phyloP scores from a whole-genome alignment of 2,113 vertebrate genomes.

The Chaetodon trifascialis region DNA sequence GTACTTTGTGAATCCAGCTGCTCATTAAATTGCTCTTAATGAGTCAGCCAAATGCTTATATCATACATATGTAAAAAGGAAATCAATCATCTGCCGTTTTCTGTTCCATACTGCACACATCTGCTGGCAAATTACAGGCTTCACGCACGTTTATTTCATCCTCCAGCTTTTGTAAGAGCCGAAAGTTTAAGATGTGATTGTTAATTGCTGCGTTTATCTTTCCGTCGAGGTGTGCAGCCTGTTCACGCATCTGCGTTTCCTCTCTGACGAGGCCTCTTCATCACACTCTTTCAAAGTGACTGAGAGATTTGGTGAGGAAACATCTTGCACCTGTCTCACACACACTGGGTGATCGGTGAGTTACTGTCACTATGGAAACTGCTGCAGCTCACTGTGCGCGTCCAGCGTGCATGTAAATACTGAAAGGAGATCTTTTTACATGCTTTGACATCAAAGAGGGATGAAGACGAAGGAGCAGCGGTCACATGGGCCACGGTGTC shows the following conservation, averaged over 20 bases:
- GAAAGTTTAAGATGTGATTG: slow-evolving; percentile 7
- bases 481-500: slow-evolving; percentile 23
- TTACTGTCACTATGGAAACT: slow-evolving; percentile 28
- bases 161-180: not conserved
- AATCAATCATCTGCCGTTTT: slow-evolving; percentile 15
- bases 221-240: not conserved
- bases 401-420: not conserved
- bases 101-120: not conserved
- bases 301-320: slow-evolving; percentile 1
- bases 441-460: slow-evolving; percentile 19
- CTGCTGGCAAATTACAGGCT: slow-evolving; percentile 11
- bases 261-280: not conserved
- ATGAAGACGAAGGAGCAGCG: not conserved
- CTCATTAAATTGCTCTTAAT: slow-evolving; percentile 2
- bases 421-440: slow-evolving; percentile 8
- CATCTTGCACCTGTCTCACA: slow-evolving; percentile 22
- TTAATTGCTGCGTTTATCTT: slow-evolving; percentile 15
- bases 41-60: slow-evolving; percentile 7
- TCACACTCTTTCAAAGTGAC: slow-evolving; percentile 7
- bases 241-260: slow-evolving; percentile 13
- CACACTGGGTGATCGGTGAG: not conserved
- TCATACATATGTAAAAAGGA: not conserved
- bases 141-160: not conserved
- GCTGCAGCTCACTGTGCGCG: slow-evolving; percentile 1
- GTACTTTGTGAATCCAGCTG: not conserved